Conservation (phyloP, 2,888 invertebrate species). For the Melitaea athalia region DNA sequence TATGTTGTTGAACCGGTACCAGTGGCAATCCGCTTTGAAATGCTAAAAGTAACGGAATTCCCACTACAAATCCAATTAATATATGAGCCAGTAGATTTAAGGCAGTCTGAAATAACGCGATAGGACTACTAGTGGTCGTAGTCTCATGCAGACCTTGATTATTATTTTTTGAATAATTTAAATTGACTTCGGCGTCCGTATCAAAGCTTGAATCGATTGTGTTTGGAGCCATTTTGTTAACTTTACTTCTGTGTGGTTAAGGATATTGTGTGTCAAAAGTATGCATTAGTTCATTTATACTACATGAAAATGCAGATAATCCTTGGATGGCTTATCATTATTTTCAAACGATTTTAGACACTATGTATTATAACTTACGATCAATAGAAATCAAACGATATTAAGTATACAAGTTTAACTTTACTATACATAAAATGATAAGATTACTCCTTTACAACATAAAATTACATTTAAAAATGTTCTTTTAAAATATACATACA, state of each 20-base stretch:
- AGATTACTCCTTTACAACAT: no score
- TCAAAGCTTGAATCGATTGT: conserved; percentile 42
- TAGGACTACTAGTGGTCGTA: conserved; percentile 40
- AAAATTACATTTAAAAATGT: no score
- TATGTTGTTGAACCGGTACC: conserved; percentile 54
- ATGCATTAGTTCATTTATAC: conserved; percentile 39
- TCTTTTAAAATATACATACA: no score
- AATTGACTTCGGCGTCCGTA: conserved; percentile 34
- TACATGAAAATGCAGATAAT: conserved; percentile 41
- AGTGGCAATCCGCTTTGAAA: conserved; percentile 55
- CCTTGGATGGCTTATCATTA: conserved; percentile 49
- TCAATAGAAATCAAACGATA: no score
- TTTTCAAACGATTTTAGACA: conserved; percentile 36
- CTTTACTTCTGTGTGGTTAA: conserved; percentile 19
- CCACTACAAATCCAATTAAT: conserved; percentile 63
- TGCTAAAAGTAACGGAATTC: conserved; percentile 50
- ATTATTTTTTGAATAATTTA: conserved; percentile 30
- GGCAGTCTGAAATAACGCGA: conserved; percentile 55
- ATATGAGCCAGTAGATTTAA: conserved; percentile 59
- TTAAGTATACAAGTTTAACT: no score
- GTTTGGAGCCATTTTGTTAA: conserved; percentile 51
- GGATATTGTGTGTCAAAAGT: conserved; percentile 24
- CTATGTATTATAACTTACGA: neutral
- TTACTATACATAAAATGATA: no score
- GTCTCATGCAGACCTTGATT: conserved; percentile 12